phyloP scores from a whole-genome alignment of 2,797 vertebrate species.

The Karalla daura region DNA sequence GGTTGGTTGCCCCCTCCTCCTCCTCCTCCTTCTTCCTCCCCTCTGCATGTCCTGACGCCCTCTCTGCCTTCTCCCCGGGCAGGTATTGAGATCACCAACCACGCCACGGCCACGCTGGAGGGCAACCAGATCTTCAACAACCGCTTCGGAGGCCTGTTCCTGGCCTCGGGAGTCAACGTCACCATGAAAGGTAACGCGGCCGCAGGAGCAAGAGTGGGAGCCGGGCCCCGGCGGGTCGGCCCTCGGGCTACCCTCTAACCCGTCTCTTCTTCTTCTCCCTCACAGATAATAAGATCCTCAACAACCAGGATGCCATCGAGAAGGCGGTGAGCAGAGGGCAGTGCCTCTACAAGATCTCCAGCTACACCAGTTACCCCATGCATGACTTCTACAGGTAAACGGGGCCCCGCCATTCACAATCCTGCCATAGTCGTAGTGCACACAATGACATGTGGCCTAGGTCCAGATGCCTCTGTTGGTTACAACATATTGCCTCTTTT shows the following conservation, averaged over 20 bases:
- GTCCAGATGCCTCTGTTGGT: too few relatives aligned
- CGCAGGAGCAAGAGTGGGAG: too few relatives aligned
- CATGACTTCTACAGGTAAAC: constrained; percentile 99
- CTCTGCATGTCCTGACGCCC: constrained; percentile 12
- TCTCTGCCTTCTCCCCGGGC: neutral
- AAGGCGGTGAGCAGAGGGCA: constrained; percentile 99
- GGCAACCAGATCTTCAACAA: constrained; percentile 99
- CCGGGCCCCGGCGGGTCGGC: too few relatives aligned
- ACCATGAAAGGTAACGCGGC: constrained; percentile 99
- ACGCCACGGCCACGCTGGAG: constrained; percentile 98
- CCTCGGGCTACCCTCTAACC: too few relatives aligned
- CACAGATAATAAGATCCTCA: constrained; percentile 99
- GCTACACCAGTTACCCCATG: constrained; percentile 99
- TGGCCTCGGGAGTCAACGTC: constrained; percentile 98
- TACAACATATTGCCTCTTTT: too few relatives aligned
- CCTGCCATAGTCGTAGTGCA: too few relatives aligned
- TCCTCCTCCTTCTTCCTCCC: too few relatives aligned
- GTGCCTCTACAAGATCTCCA: constrained; percentile 99
- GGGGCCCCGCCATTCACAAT: too few relatives aligned
- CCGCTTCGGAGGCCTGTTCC: constrained; percentile 97
- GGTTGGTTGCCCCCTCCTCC: too few relatives aligned
- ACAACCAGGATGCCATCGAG: constrained; percentile 99
- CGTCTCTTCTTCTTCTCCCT: too few relatives aligned
- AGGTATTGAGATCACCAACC: constrained; percentile 99
- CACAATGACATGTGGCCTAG: too few relatives aligned